Evolutionary conservation across 2,113 vertebrate species (phyloP).

Genomic region (Plecotus auritus): DNA sequence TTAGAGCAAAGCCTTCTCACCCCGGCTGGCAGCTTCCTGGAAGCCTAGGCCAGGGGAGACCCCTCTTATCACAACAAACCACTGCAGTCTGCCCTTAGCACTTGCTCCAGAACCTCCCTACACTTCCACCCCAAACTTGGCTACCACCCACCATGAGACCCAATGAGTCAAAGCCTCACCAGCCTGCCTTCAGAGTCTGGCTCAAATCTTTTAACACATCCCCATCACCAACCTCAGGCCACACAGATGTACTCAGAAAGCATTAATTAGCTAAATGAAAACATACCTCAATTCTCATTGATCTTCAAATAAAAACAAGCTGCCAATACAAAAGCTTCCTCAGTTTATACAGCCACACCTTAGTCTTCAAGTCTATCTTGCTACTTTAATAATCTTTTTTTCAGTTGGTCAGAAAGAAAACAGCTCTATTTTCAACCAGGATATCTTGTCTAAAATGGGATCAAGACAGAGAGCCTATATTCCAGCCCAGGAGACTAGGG

Average conservation of each 20-base stretch:
- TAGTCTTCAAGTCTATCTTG: background rate
- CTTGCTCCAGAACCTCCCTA: background rate
- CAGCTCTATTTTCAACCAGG: background rate
- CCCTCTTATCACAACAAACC: background rate
- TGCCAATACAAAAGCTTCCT: background rate
- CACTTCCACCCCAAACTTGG: too few species aligned
- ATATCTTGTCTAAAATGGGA: background rate
- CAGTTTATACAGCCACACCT: background rate
- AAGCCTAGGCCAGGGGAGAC: background rate
- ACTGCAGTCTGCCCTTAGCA: background rate
- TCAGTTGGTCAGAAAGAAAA: background rate
- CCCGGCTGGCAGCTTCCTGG: background rate
- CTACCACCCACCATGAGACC: background rate
- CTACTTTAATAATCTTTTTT: background rate
- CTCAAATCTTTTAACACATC: background rate
- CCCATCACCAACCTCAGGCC: background rate
- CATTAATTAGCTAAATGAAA: background rate
- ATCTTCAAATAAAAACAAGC: background rate
- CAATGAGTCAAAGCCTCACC: background rate
- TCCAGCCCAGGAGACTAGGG: background rate
- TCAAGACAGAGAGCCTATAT: background rate
- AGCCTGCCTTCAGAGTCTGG: background rate
- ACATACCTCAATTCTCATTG: background rate
- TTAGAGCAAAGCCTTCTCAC: background rate
- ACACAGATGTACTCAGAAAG: background rate